phyloP scores from a whole-genome alignment of 2,797 vertebrate genomes.

The Rhynchotus rufescens region DNA sequence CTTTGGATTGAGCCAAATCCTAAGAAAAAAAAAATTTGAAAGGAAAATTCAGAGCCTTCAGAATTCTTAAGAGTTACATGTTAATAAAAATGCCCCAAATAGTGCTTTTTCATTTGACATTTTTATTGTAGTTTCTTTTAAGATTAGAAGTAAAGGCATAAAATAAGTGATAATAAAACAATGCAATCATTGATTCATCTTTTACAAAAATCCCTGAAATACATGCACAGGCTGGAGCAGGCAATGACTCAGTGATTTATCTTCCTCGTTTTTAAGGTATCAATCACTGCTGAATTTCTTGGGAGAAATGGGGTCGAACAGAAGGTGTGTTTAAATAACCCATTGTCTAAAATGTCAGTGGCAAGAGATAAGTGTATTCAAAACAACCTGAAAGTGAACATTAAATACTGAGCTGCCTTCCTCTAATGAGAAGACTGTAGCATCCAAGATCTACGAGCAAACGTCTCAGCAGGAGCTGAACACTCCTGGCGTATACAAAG shows the following conservation, averaged over 20 bases:
- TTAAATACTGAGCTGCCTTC: background rate
- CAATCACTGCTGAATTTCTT: background rate
- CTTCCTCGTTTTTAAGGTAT: background rate
- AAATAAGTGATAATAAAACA: background rate
- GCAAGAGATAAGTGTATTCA: background rate
- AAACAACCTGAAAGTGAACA: background rate
- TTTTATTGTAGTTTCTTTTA: background rate
- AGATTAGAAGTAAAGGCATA: background rate
- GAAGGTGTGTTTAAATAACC: background rate
- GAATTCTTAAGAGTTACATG: background rate
- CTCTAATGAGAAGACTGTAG: background rate
- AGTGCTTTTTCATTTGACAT: background rate
- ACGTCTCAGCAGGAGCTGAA: background rate
- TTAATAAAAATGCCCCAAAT: background rate
- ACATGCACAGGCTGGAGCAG: background rate
- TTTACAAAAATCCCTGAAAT: background rate
- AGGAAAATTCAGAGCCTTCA: background rate
- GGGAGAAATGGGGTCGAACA: background rate
- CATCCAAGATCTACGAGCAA: background rate
- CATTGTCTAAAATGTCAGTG: background rate
- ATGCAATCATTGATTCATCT: background rate
- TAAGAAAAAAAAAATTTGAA: background rate
- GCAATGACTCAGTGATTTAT: background rate
- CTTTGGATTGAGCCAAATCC: background rate
- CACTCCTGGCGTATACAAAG: background rate